phyloP scores from a whole-genome alignment of 2,797 vertebrate genomes.

The Euthynnus affinis region DNA sequence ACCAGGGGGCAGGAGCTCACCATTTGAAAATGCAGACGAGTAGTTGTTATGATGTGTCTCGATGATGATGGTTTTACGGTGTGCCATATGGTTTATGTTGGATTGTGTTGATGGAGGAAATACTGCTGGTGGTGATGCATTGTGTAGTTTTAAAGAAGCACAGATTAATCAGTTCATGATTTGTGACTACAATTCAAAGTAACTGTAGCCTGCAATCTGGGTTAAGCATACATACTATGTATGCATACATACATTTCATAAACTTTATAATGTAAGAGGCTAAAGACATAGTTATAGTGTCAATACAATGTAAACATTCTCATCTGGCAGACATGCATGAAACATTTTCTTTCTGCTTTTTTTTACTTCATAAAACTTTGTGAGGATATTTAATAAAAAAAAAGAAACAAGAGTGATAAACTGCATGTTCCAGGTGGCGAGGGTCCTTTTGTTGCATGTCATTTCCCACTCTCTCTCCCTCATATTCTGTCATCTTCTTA shows the following conservation, averaged over 20 bases:
- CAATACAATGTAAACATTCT: not conserved
- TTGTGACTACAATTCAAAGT: constrained; percentile 4
- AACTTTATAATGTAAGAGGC: not conserved
- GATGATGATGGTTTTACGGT: constrained; percentile 44
- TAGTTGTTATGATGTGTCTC: constrained; percentile 25
- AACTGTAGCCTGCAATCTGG: not conserved
- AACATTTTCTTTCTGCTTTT: not conserved
- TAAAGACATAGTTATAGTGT: not conserved
- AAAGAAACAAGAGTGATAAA: not conserved
- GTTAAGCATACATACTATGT: not conserved
- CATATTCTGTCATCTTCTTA: not conserved
- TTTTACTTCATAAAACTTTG: not conserved
- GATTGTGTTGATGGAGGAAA: constrained; percentile 33
- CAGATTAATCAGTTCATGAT: constrained; percentile 8
- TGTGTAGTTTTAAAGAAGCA: not conserved
- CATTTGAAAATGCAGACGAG: constrained; percentile 59
- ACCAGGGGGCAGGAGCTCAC: constrained; percentile 45
- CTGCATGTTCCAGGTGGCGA: no score
- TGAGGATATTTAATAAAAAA: not conserved
- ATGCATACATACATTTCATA: not conserved
- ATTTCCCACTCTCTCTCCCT: not conserved
- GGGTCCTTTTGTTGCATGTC: not conserved
- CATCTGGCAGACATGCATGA: not conserved
- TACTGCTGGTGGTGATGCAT: not conserved
- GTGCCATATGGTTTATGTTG: constrained; percentile 29